Evolutionary conservation across 1,140 invertebrate species (phyloP).

Genomic region (silkworm (Bombyx mori)): ASM3026992v2 NC_085117.1:5382501-5383000

Average conservation of each 20-base stretch:
- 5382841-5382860: conserved; percentile 34
- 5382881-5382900: conserved; percentile 30
- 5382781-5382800: conserved; percentile 37
- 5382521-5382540: conserved; percentile 45
- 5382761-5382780: conserved; percentile 40
- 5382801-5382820: conserved; percentile 30
- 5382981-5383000: too few species aligned
- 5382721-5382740: conserved; percentile 22
- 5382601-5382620: conserved; percentile 59
- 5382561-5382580: conserved; percentile 31
- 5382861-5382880: conserved; percentile 19
- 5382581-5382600: conserved; percentile 50
- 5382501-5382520: conserved; percentile 30
- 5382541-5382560: conserved; percentile 30
- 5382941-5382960: conserved; percentile 65
- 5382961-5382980: background rate
- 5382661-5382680: conserved; percentile 49
- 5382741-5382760: conserved; percentile 47
- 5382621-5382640: conserved; percentile 50
- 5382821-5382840: conserved; percentile 21
- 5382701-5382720: conserved; percentile 43
- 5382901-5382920: conserved; percentile 58
- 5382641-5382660: conserved; percentile 51
- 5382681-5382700: conserved; percentile 41
- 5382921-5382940: conserved; percentile 59